phyloP scores from a whole-genome alignment of 2,113 vertebrate genomes.

The Hucho hucho region DNA sequence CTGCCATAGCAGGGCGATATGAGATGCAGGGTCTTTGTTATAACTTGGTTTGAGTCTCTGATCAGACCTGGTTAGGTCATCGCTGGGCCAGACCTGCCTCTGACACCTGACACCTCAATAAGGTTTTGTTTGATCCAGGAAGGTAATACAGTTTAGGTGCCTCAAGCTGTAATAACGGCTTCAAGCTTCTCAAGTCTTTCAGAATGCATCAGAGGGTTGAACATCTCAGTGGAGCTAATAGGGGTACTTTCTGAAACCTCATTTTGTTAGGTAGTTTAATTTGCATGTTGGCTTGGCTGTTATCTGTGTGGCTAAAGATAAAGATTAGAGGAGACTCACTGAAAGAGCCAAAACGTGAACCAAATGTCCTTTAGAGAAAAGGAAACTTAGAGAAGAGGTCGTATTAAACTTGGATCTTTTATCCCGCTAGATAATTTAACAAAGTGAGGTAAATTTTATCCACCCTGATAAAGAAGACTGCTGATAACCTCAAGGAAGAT shows the following conservation, averaged over 20 bases:
- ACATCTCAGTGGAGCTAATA: slow-evolving; percentile 50
- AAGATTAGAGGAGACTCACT: slow-evolving; percentile 29
- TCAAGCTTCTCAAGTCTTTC: slow-evolving; percentile 32
- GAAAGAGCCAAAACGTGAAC: slow-evolving; percentile 29
- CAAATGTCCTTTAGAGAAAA: slow-evolving; percentile 25
- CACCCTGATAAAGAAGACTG: not conserved
- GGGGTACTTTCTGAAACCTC: slow-evolving; percentile 50
- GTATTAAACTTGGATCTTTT: slow-evolving; percentile 10
- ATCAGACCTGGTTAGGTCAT: slow-evolving; percentile 61
- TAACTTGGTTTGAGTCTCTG: slow-evolving; percentile 35
- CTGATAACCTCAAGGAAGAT: slow-evolving; percentile 32
- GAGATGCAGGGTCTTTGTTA: slow-evolving; percentile 55
- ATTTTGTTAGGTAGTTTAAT: slow-evolving; percentile 45
- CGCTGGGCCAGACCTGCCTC: slow-evolving; percentile 39
- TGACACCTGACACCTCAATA: slow-evolving; percentile 57
- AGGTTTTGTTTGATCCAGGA: slow-evolving; percentile 60
- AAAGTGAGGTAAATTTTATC: slow-evolving; percentile 7
- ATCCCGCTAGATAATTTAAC: slow-evolving; percentile 25
- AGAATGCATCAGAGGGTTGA: slow-evolving; percentile 43
- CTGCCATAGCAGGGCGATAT: slow-evolving; percentile 57
- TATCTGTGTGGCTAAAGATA: slow-evolving; percentile 33
- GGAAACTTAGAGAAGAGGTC: slow-evolving; percentile 24
- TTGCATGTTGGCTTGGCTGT: slow-evolving; percentile 39
- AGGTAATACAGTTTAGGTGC: slow-evolving; percentile 55
- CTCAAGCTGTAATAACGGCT: slow-evolving; percentile 51